A percentile compares a stretch with the other conserved stretches of the same genome.
Evolutionary conservation across 2,888 invertebrate species (phyloP).

Genomic region (Lepidocyrtoides sp.): DNA sequence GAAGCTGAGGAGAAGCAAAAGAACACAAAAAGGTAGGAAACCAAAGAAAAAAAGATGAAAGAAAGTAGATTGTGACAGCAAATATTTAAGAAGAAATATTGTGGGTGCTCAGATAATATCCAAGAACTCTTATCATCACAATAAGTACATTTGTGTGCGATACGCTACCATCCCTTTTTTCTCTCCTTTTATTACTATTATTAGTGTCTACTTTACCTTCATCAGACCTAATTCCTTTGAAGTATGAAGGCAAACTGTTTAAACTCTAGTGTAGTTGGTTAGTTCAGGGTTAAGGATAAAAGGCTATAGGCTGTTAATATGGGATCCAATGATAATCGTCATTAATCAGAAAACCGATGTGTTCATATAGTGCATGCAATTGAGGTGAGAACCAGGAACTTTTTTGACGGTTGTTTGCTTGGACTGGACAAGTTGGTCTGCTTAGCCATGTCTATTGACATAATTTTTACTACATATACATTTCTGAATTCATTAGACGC

Average conservation of each 20-base stretch:
- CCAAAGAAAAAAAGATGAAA: not conserved
- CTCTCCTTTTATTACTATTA: slow-evolving; percentile 19
- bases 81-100: not conserved
- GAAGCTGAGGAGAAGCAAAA: too few species aligned
- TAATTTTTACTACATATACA: too few species aligned
- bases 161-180: not conserved
- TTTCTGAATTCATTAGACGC: too few species aligned
- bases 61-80: not conserved
- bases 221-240: too few species aligned
- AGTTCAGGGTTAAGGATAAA: slow-evolving; percentile 40
- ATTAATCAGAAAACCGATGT: not conserved
- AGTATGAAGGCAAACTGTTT: not conserved
- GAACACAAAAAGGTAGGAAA: too few species aligned
- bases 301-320: slow-evolving; percentile 68
- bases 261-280: too few species aligned
- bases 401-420: too few species aligned
- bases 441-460: too few species aligned
- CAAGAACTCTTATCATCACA: too few species aligned
- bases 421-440: too few species aligned
- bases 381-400: too few species aligned
- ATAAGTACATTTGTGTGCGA: not conserved
- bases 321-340: slow-evolving; percentile 7
- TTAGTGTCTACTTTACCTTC: slow-evolving; percentile 27
- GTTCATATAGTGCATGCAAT: too few species aligned
- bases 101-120: not conserved